phyloP scores from a whole-genome alignment of 1,140 invertebrate genomes.

The Halotydeus destructor region DNA sequence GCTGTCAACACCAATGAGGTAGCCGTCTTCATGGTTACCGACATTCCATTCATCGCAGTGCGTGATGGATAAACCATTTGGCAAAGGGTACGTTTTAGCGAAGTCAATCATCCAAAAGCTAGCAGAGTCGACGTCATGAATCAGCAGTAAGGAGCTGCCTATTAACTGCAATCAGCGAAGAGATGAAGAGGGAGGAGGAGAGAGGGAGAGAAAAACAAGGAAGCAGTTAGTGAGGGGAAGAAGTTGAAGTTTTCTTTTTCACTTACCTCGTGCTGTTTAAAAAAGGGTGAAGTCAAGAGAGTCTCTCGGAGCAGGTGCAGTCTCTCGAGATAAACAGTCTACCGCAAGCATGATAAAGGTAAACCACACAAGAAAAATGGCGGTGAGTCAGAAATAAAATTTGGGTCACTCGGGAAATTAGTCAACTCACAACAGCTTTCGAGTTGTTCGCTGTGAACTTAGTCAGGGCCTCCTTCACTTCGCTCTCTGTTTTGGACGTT shows the following conservation, averaged over 20 bases:
- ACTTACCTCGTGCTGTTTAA: constrained; percentile 24
- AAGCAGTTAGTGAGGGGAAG: background rate
- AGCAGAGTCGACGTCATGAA: constrained; percentile 68
- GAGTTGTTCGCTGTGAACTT: constrained; percentile 60
- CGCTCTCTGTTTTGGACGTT: constrained; percentile 62
- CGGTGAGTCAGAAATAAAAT: too few relatives aligned
- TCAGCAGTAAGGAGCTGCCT: constrained; percentile 82
- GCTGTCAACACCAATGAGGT: constrained; percentile 69
- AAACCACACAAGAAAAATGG: too few relatives aligned
- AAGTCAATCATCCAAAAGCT: constrained; percentile 96
- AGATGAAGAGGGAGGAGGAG: too few relatives aligned
- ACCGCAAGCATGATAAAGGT: too few relatives aligned
- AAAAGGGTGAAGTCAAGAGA: constrained; percentile 24
- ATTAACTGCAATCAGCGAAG: constrained; percentile 43
- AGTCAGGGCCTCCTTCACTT: constrained; percentile 54
- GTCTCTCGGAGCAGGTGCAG: constrained; percentile 21
- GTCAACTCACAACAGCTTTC: constrained; percentile 43
- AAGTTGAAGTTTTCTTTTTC: background rate
- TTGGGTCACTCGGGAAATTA: too few relatives aligned
- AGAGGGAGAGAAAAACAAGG: background rate
- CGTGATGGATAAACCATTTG: constrained; percentile 43
- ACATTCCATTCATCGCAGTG: constrained; percentile 72
- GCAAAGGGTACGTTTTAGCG: constrained; percentile 73
- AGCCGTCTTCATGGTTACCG: constrained; percentile 93
- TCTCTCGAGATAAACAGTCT: constrained; percentile 18